Percentiles rank a stretch among this genome's conserved stretches.
phyloP scores from a whole-genome alignment of 2,113 vertebrate genomes.

The Mesoclemmys tuberculata region DNA sequence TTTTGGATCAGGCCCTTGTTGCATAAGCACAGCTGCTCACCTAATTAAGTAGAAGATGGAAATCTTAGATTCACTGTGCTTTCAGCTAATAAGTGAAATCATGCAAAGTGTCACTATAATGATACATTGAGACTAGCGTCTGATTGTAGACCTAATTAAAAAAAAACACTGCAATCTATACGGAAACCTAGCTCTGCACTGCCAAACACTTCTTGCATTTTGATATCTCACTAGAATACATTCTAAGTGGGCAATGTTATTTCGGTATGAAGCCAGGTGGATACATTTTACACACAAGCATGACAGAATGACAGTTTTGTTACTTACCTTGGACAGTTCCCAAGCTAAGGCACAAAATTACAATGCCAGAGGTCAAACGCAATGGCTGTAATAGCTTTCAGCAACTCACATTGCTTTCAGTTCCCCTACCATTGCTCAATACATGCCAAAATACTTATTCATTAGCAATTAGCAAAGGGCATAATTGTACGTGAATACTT shows the following conservation, averaged over 20 bases:
- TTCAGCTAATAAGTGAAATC: conserved; percentile 31
- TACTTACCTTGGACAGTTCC: not conserved
- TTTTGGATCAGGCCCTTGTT: fast-evolving
- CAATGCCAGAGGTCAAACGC: not conserved
- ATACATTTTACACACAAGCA: not conserved
- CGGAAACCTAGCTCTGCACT: conserved; percentile 5
- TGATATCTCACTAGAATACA: not conserved
- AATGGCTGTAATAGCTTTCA: not conserved
- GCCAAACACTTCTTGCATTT: not conserved
- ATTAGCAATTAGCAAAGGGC: not conserved
- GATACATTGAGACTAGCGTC: not conserved
- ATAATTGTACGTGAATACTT: not conserved
- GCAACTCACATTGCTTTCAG: fast-evolving
- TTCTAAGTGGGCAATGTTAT: not conserved
- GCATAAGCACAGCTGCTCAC: not conserved
- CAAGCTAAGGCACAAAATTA: conserved; percentile 11
- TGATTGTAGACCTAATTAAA: conserved; percentile 31
- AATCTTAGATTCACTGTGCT: not conserved
- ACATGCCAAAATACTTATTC: fast-evolving
- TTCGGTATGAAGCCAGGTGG: not conserved
- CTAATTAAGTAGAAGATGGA: not conserved
- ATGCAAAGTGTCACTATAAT: conserved; percentile 34
- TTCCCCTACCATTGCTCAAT: fast-evolving
- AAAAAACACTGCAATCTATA: not conserved
- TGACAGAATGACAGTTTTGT: not conserved